A percentile compares a stretch with the other conserved stretches of the same genome.
These are phyloP conservation scores for Scolanthus callimorphus DNA, from an alignment of 92 coral and sea anemone genomes.

Conservation along the genomic window DNA sequence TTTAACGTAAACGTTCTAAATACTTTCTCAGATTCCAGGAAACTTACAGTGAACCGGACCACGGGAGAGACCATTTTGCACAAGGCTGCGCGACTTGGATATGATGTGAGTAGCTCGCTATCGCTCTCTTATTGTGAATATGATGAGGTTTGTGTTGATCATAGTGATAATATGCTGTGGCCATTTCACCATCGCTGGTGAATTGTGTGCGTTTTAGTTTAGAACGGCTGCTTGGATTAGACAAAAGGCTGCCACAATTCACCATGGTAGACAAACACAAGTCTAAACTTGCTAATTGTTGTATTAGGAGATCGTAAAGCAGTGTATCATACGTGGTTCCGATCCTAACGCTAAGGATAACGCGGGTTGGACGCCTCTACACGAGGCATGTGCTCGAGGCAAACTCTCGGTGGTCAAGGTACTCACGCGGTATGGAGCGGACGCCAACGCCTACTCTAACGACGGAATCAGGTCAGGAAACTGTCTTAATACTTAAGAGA, in stretches of 20 bases:
- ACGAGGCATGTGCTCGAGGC: constrained; percentile 99
- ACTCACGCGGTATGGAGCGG: constrained; percentile 87
- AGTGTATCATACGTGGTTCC: constrained; percentile 84
- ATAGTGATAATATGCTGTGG: too few species aligned
- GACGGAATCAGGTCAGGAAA: constrained; percentile 88
- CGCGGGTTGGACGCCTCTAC: constrained; percentile 99
- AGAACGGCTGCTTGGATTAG: too few species aligned
- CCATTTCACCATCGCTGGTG: too few species aligned
- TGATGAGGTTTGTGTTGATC: too few species aligned
- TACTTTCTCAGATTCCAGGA: constrained; percentile 63
- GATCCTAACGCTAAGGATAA: constrained; percentile 94
- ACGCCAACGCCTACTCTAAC: constrained; percentile 87
- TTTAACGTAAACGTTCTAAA: too few species aligned
- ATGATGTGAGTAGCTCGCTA: constrained; percentile 88
- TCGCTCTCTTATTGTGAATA: too few species aligned
- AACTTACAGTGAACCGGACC: constrained; percentile 84
- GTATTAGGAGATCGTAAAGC: constrained; percentile 82
- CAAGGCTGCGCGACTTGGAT: constrained; percentile 96
- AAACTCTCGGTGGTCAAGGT: constrained; percentile 90
- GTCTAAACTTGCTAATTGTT: too few species aligned
- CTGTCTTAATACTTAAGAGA: too few species aligned
- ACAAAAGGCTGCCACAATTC: too few species aligned
- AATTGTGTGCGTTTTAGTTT: too few species aligned
- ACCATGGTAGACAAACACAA: too few species aligned
- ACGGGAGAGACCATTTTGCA: constrained; percentile 97